These are phyloP conservation scores for Calameuta idolon DNA, from an alignment of 2,888 invertebrate genomes.

Conservation along the genomic window DNA sequence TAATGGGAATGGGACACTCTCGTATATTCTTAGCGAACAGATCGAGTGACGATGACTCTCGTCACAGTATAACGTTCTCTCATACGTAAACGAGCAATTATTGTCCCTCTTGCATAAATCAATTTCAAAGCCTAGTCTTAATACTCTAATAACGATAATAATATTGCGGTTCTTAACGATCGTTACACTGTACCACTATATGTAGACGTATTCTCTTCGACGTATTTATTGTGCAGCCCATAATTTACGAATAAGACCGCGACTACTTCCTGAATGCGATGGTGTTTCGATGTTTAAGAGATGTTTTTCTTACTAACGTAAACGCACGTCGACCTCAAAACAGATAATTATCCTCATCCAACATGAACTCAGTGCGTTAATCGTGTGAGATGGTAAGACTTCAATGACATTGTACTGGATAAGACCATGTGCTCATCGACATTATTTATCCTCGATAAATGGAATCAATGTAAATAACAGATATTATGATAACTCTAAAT, in stretches of 20 bases:
- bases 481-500: slow-evolving; percentile 27
- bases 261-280: background rate
- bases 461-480: slow-evolving; percentile 47
- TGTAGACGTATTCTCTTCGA: background rate
- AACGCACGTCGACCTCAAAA: background rate
- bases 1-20: background rate
- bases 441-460: slow-evolving; percentile 36
- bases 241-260: background rate
- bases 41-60: background rate
- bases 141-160: background rate
- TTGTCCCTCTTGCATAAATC: background rate
- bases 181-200: background rate
- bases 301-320: background rate
- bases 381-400: background rate
- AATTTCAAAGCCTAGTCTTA: background rate
- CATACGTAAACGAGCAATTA: background rate
- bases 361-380: background rate
- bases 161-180: background rate
- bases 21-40: background rate
- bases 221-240: background rate
- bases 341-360: background rate
- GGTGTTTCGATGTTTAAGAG: background rate
- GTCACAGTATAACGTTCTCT: background rate
- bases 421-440: slow-evolving; percentile 22
- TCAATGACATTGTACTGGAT: background rate